Evolutionary conservation across 35 echinoderm and acorn worm genomes (phyloP), one percentile per base, ranked within the genome.

Genomic region (Ophiothrix spiculata): DNA sequence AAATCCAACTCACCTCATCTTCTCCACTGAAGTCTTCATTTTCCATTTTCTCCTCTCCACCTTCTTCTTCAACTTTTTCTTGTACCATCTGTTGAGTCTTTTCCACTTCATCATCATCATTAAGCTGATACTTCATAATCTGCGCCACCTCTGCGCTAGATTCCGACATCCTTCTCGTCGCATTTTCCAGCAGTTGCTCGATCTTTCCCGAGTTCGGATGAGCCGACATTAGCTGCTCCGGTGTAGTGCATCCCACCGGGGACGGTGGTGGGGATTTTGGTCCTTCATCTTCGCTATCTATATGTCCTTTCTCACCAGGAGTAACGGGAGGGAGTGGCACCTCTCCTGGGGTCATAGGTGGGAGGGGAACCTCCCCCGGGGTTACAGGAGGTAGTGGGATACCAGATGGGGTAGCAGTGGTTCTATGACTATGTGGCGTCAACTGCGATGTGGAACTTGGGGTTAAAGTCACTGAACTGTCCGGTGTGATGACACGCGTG

Each of bases 91-190:
- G 77, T 56, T 10, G 19, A 19, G 25, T 75, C 64, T 25, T 63
- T 25, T 69, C 60, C 45, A 54, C 45, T 54, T 8, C 45, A 21
- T 8, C 40, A 36, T 86, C 42, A n/a, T 93, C 83, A 16, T 54
- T 35, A 28, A 88, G 35, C 32, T 93, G 83, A 23, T 75, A 39
- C 31, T 83, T 82, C 17, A 97, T 80, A 15, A 97, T 97, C 84
- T 93, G 84, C 15, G 94, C 94, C 4, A 97, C 94, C 81, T 97
- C 94, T 33, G 91, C 94, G 38, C 94, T 97, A 1, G 94, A 90
- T 39, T 97, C 94, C 17, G 94, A 97, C 60, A 97, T 83, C 37
- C 94, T 78, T 56, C 93, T 97, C 87, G 92, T 90, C 38, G 93
- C 84, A 56, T 91, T 91, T 34, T 91, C 82, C 21, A 95, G 77